Conservation (phyloP, 1,140 invertebrate genomes). For the Proctacanthus coquilletti region DNA sequence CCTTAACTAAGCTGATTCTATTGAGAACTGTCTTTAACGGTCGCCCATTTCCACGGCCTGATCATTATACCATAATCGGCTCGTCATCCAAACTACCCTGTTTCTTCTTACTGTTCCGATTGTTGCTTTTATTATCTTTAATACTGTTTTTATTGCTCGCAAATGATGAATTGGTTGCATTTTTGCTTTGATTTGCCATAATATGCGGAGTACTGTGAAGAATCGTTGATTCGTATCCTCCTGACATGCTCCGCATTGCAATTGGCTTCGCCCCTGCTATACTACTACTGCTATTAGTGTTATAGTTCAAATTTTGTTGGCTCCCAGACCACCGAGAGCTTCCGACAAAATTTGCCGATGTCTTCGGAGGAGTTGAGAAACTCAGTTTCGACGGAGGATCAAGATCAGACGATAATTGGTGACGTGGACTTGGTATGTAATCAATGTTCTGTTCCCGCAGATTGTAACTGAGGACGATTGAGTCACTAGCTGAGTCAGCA, state of each 20-base stretch:
- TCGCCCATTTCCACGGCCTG: no score
- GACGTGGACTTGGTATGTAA: constrained; percentile 2
- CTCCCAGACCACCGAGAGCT: not conserved
- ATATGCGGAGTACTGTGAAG: not conserved
- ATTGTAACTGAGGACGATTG: constrained; percentile 6
- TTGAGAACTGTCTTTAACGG: no score
- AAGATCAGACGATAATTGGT: not conserved
- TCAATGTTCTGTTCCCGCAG: constrained; percentile 8
- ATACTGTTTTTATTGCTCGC: constrained; percentile 2
- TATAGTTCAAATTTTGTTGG: constrained; percentile 3
- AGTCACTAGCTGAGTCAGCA: not conserved
- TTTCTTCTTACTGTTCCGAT: constrained; percentile 4
- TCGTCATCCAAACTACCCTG: constrained; percentile 7
- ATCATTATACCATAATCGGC: constrained; percentile 8
- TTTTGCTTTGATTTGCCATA: not conserved
- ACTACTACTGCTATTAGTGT: not conserved
- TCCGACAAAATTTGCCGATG: not conserved
- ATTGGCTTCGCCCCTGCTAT: constrained; percentile 2
- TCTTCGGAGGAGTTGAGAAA: not conserved
- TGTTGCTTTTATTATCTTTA: constrained; percentile 3
- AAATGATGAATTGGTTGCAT: no score
- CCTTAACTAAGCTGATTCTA: no score
- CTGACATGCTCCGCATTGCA: constrained; percentile 7
- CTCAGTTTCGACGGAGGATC: constrained; percentile 1
- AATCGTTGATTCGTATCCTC: constrained; percentile 3